These are phyloP conservation scores for Anas platyrhynchos DNA, from an alignment of 2,113 vertebrate species.

Conservation along the genomic window DNA sequence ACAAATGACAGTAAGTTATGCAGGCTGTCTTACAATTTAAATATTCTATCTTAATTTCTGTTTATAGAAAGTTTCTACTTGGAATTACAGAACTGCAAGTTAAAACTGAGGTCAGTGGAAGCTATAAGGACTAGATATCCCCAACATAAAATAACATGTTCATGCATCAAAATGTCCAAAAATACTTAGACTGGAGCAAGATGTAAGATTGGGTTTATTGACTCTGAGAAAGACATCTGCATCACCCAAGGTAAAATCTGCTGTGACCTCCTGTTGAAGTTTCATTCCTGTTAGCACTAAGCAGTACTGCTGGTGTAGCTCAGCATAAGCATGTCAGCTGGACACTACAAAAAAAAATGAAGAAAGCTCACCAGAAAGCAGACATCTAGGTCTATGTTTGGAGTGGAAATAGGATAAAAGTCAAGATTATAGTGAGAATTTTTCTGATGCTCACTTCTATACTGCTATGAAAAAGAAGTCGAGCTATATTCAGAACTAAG, in stretches of 20 bases:
- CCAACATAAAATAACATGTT: neutral
- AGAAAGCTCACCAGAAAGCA: neutral
- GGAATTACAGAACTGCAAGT: neutral
- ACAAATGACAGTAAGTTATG: slow-evolving; percentile 40
- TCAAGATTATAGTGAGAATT: neutral
- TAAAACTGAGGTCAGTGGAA: neutral
- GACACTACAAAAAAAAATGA: neutral
- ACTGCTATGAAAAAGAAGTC: neutral
- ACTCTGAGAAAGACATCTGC: neutral
- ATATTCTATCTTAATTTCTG: neutral
- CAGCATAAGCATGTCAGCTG: neutral
- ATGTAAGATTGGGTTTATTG: neutral
- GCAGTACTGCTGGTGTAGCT: neutral
- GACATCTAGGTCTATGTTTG: neutral
- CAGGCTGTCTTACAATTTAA: neutral
- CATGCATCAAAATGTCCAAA: neutral
- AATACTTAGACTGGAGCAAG: neutral
- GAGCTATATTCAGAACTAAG: neutral
- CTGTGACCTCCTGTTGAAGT: neutral
- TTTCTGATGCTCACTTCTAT: neutral
- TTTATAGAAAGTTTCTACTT: neutral
- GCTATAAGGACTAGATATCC: neutral
- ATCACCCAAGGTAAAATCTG: neutral
- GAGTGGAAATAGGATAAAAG: neutral
- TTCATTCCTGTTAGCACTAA: neutral